Evolutionary conservation across 2,797 vertebrate genomes (phyloP).

Genomic region (Falco naumanni): DNA sequence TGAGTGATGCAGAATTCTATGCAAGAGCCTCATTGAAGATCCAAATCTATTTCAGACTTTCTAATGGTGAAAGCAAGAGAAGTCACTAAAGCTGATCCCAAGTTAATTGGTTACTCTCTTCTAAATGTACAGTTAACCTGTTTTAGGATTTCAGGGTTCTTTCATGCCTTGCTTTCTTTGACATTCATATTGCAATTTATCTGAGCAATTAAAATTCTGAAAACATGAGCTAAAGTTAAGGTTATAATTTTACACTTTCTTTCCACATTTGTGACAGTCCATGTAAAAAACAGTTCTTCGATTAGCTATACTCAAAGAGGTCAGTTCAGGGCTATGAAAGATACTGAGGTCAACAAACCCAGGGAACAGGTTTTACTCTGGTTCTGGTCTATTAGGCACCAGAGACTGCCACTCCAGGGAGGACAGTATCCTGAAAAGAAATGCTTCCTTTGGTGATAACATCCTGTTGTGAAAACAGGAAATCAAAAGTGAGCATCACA

Average conservation of each 20-base stretch:
- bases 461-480: not conserved
- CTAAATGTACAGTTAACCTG: not conserved
- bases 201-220: not conserved
- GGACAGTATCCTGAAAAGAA: not conserved
- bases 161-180: not conserved
- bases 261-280: not conserved
- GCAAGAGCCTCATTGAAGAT: not conserved
- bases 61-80: not conserved
- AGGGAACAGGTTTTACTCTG: not conserved
- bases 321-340: not conserved
- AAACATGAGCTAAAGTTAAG: not conserved
- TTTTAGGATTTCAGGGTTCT: not conserved
- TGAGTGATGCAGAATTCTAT: conserved; percentile 66
- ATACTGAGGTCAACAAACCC: not conserved
- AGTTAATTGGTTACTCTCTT: not conserved
- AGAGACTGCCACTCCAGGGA: not conserved
- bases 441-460: not conserved
- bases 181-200: not conserved
- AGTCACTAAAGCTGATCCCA: not conserved
- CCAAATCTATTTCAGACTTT: not conserved
- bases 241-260: not conserved
- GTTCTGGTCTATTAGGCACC: not conserved
- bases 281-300: not conserved
- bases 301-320: not conserved
- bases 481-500: not conserved